Percentiles rank a stretch among this genome's conserved stretches.
phyloP scores from a whole-genome alignment of 1,140 invertebrate species.

The Pararge aegeria region DNA sequence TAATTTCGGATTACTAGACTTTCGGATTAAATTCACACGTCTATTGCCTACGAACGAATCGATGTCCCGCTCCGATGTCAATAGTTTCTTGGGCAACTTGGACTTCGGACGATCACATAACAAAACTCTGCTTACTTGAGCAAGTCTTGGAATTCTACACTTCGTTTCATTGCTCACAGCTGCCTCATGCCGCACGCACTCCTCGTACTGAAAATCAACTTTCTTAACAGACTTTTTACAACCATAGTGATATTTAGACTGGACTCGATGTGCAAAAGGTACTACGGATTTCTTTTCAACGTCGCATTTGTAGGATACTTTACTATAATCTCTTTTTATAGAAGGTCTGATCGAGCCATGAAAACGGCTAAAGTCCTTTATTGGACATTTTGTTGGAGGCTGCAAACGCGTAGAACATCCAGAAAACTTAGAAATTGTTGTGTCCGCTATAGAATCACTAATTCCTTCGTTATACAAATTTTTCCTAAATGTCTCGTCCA shows the following conservation, averaged over 20 bases:
- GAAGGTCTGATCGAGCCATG: not conserved
- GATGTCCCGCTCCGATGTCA: slow-evolving; percentile 46
- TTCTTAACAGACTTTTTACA: slow-evolving; percentile 21
- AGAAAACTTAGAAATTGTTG: not conserved
- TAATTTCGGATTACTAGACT: not conserved
- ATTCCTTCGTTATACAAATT: slow-evolving; percentile 38
- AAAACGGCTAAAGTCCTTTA: not conserved
- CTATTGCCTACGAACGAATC: slow-evolving; percentile 30
- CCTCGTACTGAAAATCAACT: not conserved
- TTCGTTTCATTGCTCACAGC: not conserved
- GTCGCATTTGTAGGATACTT: slow-evolving; percentile 3
- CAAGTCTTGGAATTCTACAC: not conserved
- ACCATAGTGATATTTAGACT: slow-evolving; percentile 34
- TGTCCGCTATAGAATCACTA: slow-evolving; percentile 29
- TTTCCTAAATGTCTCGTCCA: slow-evolving; percentile 19
- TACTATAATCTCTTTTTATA: slow-evolving; percentile 15
- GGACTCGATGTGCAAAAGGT: slow-evolving; percentile 24
- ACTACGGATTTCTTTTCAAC: slow-evolving; percentile 6
- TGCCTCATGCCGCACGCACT: not conserved
- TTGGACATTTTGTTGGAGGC: not conserved
- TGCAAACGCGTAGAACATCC: slow-evolving; percentile 5
- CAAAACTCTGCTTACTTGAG: not conserved
- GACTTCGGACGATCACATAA: slow-evolving; percentile 19
- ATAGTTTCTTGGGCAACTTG: slow-evolving; percentile 43
- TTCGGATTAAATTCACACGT: not conserved